Evolutionary conservation across 2,797 vertebrate species (phyloP).

Genomic region (Chaunax sp.): DNA sequence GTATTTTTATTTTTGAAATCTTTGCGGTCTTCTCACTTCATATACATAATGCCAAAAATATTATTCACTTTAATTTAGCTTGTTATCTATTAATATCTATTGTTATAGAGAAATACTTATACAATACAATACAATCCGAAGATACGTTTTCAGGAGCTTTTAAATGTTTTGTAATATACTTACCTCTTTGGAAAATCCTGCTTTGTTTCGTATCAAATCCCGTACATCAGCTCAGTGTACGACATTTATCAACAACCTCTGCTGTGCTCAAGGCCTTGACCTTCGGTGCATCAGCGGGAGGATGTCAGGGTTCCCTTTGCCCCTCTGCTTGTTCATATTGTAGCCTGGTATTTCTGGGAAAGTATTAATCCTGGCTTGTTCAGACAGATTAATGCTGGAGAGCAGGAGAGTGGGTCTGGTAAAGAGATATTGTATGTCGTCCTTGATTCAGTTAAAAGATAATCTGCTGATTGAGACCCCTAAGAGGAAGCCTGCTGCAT

Average conservation of each 20-base stretch:
- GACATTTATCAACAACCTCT: too few relatives aligned
- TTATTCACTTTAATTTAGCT: too few relatives aligned
- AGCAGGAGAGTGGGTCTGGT: conserved; percentile 31
- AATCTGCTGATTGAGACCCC: conserved; percentile 57
- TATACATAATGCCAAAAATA: too few relatives aligned
- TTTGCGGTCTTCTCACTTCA: too few relatives aligned
- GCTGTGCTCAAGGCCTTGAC: conserved; percentile 12
- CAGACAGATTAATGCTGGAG: conserved; percentile 51
- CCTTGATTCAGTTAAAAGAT: conserved; percentile 55
- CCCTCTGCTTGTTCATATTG: conserved; percentile 34
- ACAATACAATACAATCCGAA: background rate
- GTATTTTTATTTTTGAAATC: too few relatives aligned
- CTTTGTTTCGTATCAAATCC: too few relatives aligned
- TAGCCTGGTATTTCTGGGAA: conserved; percentile 51
- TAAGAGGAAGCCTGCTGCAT: conserved; percentile 39
- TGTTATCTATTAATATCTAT: background rate
- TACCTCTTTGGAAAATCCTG: background rate
- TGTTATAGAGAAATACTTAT: background rate
- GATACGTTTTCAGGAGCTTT: background rate
- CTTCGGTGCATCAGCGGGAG: conserved; percentile 22
- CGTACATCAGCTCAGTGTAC: conserved; percentile 3
- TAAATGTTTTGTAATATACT: background rate
- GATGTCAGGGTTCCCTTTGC: conserved; percentile 33
- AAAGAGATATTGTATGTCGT: conserved; percentile 44
- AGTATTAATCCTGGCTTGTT: conserved; percentile 47